phyloP scores from a whole-genome alignment of 2,113 vertebrate species.

The Salvator merianae region DNA sequence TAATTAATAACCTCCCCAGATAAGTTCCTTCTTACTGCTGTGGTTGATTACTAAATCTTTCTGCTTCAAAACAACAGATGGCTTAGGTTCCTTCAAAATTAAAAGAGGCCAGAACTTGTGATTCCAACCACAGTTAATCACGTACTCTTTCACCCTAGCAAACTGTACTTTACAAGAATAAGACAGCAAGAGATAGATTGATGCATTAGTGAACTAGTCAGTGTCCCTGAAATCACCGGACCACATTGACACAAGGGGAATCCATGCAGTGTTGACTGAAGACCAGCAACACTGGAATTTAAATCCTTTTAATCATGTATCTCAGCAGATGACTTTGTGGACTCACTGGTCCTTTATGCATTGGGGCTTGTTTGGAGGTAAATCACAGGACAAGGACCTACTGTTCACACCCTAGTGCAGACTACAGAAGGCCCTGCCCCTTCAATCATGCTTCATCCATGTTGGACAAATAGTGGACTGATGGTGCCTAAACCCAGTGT shows the following conservation, averaged over 20 bases:
- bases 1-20: constrained; percentile 80
- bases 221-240: background rate
- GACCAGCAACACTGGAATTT: background rate
- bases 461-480: too few species aligned
- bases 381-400: too few species aligned
- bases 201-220: too few species aligned
- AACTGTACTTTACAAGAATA: constrained; percentile 44
- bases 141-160: constrained; percentile 47
- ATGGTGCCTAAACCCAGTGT: too few species aligned
- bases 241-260: background rate
- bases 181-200: constrained; percentile 30
- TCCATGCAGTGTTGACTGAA: background rate
- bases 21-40: constrained; percentile 73
- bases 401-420: too few species aligned
- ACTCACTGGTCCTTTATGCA: too few species aligned
- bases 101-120: constrained; percentile 63
- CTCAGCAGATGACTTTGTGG: too few species aligned
- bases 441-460: too few species aligned
- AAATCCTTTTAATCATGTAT: too few species aligned
- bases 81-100: constrained; percentile 71
- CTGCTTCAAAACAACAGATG: constrained; percentile 77
- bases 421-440: too few species aligned
- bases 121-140: constrained; percentile 65
- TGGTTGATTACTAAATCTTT: constrained; percentile 76
- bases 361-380: too few species aligned